phyloP scores from a whole-genome alignment of 2,888 invertebrate species.

The Cataglyphis livida region DNA sequence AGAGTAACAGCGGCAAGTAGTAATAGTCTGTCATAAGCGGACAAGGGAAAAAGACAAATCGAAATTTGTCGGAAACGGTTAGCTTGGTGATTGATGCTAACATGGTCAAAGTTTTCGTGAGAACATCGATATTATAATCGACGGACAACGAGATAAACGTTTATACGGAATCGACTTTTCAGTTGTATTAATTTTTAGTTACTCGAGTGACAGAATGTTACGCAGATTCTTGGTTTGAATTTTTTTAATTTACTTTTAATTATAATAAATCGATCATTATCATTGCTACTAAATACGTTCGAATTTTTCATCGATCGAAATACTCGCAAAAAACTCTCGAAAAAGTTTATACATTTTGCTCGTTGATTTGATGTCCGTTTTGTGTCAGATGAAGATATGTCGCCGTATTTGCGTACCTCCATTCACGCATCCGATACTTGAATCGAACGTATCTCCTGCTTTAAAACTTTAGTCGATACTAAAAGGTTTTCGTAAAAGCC shows the following conservation, averaged over 20 bases:
- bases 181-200: conserved; percentile 3
- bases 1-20: not conserved
- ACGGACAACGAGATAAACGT: conserved; percentile 21
- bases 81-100: not conserved
- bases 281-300: not conserved
- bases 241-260: no score
- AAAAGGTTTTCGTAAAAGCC: conserved; percentile 19
- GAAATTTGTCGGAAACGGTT: conserved; percentile 31
- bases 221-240: not conserved
- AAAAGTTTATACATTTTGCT: not conserved
- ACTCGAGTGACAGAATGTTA: not conserved
- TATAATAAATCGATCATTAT: not conserved
- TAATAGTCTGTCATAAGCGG: not conserved
- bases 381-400: conserved; percentile 26
- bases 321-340: not conserved
- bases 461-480: conserved; percentile 34
- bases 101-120: not conserved
- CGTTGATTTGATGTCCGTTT: not conserved
- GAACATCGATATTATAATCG: not conserved
- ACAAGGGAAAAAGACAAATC: not conserved
- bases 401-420: not conserved
- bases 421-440: conserved; percentile 20
- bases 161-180: conserved; percentile 7
- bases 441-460: conserved; percentile 11
- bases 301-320: not conserved